Conservation (phyloP, 2,797 vertebrate genomes). For the Varecia variegata region DNA sequence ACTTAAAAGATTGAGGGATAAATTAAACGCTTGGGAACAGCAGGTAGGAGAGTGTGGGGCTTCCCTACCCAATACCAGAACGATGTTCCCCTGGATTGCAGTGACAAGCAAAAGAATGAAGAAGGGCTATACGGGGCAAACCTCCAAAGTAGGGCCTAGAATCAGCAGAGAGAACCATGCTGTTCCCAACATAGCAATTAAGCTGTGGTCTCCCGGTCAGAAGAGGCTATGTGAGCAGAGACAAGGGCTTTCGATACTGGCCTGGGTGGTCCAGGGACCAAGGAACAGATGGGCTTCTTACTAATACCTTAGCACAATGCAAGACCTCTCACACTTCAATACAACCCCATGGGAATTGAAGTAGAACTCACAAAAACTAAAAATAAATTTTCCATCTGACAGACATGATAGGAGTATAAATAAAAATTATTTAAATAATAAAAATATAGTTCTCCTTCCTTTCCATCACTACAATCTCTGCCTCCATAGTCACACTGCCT, state of each 20-base stretch:
- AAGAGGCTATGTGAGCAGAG: neutral
- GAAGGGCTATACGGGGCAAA: neutral
- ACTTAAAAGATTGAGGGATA: neutral
- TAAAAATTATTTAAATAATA: neutral
- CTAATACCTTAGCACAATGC: neutral
- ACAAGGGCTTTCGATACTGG: neutral
- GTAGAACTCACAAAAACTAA: neutral
- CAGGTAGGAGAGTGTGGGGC: neutral
- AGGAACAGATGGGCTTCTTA: neutral
- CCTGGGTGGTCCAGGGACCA: neutral
- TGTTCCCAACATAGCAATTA: neutral
- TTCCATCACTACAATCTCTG: neutral
- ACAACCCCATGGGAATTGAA: neutral
- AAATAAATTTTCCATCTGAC: neutral
- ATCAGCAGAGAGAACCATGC: neutral
- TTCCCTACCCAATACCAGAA: neutral
- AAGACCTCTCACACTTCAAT: neutral
- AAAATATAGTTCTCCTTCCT: neutral
- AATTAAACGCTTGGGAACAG: neutral
- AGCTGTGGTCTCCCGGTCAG: neutral
- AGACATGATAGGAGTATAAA: neutral
- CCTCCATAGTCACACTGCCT: neutral
- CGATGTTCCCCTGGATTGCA: neutral
- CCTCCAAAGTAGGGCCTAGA: neutral
- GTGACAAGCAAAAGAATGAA: neutral